These are phyloP conservation scores for Bradypus variegatus DNA, from an alignment of 2,797 vertebrate genomes.

Conservation along the genomic window DNA sequence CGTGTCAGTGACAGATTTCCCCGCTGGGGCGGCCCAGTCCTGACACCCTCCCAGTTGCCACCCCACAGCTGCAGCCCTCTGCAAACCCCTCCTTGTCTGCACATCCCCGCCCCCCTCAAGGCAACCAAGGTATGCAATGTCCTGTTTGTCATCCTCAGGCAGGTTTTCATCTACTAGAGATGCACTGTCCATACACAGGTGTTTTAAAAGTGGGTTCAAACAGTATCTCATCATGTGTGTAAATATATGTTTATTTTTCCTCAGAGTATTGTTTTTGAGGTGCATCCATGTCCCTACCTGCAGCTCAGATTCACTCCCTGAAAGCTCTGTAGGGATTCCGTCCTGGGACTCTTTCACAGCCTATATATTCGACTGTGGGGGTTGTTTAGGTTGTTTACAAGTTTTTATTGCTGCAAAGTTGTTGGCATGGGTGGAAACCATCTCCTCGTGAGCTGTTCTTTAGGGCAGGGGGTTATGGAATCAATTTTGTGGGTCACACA, in stretches of 20 bases:
- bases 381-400: not conserved
- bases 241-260: not conserved
- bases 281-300: not conserved
- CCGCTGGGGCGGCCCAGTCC: accelerated
- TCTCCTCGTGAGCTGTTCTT: not conserved
- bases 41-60: too few species aligned
- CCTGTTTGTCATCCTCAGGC: not conserved
- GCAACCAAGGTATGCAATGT: not conserved
- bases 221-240: not conserved
- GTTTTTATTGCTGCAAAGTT: not conserved
- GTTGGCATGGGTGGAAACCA: not conserved
- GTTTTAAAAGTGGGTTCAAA: not conserved
- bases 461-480: not conserved
- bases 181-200: not conserved
- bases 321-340: not conserved
- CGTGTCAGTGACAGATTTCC: not conserved
- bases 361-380: not conserved
- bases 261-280: not conserved
- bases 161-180: not conserved
- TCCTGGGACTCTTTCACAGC: not conserved
- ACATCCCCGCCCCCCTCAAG: not conserved
- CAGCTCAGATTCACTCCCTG: not conserved
- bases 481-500: not conserved
- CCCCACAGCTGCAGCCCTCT: not conserved
- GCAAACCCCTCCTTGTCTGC: not conserved